phyloP scores from a whole-genome alignment of 2,888 invertebrate species.

The Synergus japonicus region DNA sequence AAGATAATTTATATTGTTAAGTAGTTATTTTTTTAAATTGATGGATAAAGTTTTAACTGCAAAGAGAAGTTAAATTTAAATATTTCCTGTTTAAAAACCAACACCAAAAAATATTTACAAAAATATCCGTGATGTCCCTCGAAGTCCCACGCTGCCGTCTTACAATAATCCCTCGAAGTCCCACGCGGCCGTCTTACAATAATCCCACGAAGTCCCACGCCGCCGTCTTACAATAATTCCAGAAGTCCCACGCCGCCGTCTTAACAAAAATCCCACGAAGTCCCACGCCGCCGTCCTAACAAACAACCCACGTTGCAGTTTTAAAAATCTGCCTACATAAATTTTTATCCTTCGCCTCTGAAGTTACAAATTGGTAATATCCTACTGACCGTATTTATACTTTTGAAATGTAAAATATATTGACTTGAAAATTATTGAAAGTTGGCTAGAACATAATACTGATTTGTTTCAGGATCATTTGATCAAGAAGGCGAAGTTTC shows the following conservation, averaged over 20 bases:
- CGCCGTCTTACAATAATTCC: background rate
- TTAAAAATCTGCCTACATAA: background rate
- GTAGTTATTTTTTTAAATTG: too few relatives aligned
- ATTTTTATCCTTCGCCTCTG: background rate
- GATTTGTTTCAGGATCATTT: too few relatives aligned
- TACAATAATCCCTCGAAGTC: background rate
- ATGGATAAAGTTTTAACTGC: too few relatives aligned
- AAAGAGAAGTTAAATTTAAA: background rate
- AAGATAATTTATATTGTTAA: too few relatives aligned
- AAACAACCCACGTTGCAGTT: background rate
- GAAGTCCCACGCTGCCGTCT: slow-evolving; percentile 10
- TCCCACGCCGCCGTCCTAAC: background rate
- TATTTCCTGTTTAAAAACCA: background rate
- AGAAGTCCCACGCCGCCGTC: background rate
- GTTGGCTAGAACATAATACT: background rate
- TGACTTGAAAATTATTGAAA: background rate
- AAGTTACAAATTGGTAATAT: background rate
- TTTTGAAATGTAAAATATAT: background rate
- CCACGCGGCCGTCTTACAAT: background rate
- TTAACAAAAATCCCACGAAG: background rate
- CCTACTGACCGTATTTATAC: too few relatives aligned
- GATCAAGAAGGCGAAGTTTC: too few relatives aligned
- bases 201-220: slow-evolving; percentile 6
- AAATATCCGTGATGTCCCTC: too few relatives aligned
- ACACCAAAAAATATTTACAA: background rate